Conservation (phyloP, 2,113 vertebrate species). For the Dolichotis patagonum region DNA sequence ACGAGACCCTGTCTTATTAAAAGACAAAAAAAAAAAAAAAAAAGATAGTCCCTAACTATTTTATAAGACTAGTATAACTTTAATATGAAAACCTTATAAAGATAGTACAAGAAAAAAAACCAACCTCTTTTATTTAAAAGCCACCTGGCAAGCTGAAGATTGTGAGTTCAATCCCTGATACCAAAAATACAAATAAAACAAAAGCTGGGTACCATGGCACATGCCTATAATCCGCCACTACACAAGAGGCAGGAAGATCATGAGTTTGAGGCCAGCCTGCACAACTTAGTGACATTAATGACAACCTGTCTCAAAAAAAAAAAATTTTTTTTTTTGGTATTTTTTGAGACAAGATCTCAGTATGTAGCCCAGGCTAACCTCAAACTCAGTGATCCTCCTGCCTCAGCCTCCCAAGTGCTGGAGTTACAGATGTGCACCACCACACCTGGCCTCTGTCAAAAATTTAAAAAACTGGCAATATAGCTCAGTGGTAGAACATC, state of each 20-base stretch:
- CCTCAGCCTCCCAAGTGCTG: too few species aligned
- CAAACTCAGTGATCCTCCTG: too few species aligned
- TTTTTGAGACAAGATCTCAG: too few species aligned
- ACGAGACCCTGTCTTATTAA: too few species aligned
- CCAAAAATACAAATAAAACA: not conserved
- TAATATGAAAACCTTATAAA: not conserved
- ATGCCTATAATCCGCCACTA: not conserved
- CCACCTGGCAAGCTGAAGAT: too few species aligned
- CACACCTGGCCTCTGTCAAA: too few species aligned
- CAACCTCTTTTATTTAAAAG: not conserved
- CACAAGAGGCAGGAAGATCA: not conserved
- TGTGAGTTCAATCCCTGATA: too few species aligned
- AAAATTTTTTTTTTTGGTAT: not conserved
- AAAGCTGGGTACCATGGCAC: not conserved
- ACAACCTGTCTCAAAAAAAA: not conserved
- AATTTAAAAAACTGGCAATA: not conserved
- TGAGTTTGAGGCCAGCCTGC: not conserved
- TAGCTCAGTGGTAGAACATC: not conserved
- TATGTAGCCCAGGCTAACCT: too few species aligned
- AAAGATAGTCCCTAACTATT: not conserved
- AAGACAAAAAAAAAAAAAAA: too few species aligned
- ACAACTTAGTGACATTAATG: not conserved
- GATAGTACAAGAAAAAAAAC: not conserved
- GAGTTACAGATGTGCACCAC: too few species aligned
- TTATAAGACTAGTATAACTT: conserved; percentile 5